Base-by-base conservation (phyloP, 2,113 vertebrate species). In the Sebastes schlegelii region DNA sequence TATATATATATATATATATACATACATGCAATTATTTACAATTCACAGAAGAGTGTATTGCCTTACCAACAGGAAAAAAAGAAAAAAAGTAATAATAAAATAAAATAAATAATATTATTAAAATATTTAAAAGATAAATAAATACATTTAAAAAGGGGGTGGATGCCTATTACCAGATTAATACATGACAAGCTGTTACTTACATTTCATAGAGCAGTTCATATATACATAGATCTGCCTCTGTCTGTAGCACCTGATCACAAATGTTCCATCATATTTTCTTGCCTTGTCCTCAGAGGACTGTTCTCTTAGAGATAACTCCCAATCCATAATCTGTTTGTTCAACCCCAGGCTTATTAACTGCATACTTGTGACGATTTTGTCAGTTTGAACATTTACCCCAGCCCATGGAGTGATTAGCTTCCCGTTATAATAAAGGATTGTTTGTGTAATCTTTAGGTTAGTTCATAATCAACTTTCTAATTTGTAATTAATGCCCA, bases 391-490 rank as follows among this genome's bases (percentile, higher is more conserved):
- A 58, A 58, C 23, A 70, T 66, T 57, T 46, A 72, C 4, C 4
- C 68, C 13, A 14, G 6, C 45, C 34, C 10, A 13, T 48, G 11
- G 4, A 43, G 48, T 21, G 17, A 79, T 68, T 66, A 49, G 49
- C 42, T 5, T 58, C 14, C 19, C 4, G 4, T 48, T 13, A 12
- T 19, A 48, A 34, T 34, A 23, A 63, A 52, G 46, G 19, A 14
- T 21, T 19, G 9, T 45, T 40, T 74, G 74, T 58, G 40, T 70
- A 58, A 58, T 75, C 69, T 64, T 12, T 34, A 40, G n/a, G 54
- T 73, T 19, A 68, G 52, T 72, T 74, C 54, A 54, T n/a, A 34
- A 11, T 62, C 5, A 23, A 42, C 19, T 57, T 72, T 72, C 16
- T 65, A 16, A 65, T 54, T 60, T 57, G 11, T 43, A 61, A 74